A percentile compares a stretch with the other conserved stretches of the same genome.
phyloP scores from a whole-genome alignment of 2,888 invertebrate genomes.

The Invenusta paracnida region DNA sequence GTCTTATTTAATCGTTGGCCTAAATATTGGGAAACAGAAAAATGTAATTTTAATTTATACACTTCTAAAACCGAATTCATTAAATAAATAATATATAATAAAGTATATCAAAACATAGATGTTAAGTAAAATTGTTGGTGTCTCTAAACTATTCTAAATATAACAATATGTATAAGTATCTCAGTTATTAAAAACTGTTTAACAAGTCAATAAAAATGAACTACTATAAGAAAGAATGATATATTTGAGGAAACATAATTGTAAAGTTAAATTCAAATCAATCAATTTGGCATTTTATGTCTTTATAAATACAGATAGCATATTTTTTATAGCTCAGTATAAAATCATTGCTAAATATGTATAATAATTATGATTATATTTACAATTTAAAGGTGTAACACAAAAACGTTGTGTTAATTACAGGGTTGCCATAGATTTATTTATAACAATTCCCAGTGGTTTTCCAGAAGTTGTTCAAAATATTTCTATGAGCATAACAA shows the following conservation, averaged over 20 bases:
- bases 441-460: no score
- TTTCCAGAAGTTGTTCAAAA: no score
- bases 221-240: not conserved
- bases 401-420: no score
- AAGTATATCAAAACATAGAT: no score
- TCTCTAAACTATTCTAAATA: no score
- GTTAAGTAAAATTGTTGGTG: no score
- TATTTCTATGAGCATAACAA: no score
- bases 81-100: not conserved
- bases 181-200: not conserved
- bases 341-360: not conserved
- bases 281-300: not conserved
- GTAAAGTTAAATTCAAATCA: not conserved
- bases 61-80: not conserved
- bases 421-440: no score
- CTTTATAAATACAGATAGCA: no score
- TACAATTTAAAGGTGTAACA: not conserved
- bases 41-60: not conserved
- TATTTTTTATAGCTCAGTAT: not conserved
- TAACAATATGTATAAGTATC: no score
- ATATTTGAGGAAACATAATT: not conserved
- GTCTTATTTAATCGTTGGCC: no score
- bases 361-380: not conserved
- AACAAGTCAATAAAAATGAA: not conserved
- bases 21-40: not conserved